Base-by-base conservation (phyloP, 2,797 vertebrate species). In the Serranus cabrilla region DNA sequence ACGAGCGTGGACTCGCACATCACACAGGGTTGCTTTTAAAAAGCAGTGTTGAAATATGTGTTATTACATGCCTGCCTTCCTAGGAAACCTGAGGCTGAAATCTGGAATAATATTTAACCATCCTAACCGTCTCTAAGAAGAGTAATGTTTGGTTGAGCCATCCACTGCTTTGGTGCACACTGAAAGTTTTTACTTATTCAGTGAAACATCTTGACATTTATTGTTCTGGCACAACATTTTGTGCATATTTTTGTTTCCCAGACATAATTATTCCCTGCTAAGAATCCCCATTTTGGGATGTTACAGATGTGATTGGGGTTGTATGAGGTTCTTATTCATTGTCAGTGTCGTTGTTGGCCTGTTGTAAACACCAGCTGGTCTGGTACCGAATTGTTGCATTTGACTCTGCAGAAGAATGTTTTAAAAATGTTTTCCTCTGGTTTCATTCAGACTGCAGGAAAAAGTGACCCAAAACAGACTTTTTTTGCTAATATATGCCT, bases 31-130 rank as follows among this genome's bases (percentile, higher is more conserved):
- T 64, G 51, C n/a, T 80, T 81, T 62, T 45, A 76, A 56, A 71
- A 70, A 42, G 54, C 5, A 55, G 43, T 78, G 66, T 77, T 76
- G 52, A 60, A 71, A 58, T 59, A 74, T 62, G 63, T 83, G 55
- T 60, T 49, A 49, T 62, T 75, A 54, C 47, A 62, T 57, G 54
- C 14, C 50, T 73, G 55, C 20, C 40, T 50, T 54, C 31, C 31
- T 39, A 3, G 25, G 67, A 40, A 46, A 54, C 40, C 1, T 51
- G 1, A 56, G 37, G 0, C 31, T 61, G 27, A 31, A 8, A 58
- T 45, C 11, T 59, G 21, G 8, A 16, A n/a, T 31, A 9, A 7
- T 62, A 12, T 40, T 20, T 23, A 13, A 2, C 11, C 4, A 9
- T 45, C 52, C 5, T 37, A 25, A n/a, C 21, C 23, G 11, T 18